Percentiles rank a stretch among this genome's conserved stretches.
These are phyloP conservation scores for Drosophila prosaltans DNA, from an alignment of 1,140 invertebrate species.

Conservation along the genomic window DNA sequence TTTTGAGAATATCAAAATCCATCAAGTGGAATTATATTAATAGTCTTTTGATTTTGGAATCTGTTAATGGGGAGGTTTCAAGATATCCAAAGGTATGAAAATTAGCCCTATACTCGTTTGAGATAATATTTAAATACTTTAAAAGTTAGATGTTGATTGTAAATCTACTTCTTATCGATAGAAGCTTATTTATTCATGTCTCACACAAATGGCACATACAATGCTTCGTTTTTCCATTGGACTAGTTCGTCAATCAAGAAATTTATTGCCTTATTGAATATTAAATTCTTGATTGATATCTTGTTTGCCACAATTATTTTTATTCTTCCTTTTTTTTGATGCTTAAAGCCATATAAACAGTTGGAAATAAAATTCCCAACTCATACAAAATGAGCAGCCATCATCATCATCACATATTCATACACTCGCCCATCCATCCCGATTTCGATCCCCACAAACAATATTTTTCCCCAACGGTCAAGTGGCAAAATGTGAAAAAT, in stretches of 20 bases:
- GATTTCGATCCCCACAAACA: background rate
- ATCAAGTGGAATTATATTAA: too few relatives aligned
- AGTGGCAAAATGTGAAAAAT: constrained; percentile 41
- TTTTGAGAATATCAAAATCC: too few relatives aligned
- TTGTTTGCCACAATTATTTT: constrained; percentile 62
- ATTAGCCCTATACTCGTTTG: too few relatives aligned
- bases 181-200: too few relatives aligned
- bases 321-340: constrained; percentile 5
- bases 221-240: too few relatives aligned
- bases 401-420: constrained; percentile 4
- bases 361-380: constrained; percentile 6
- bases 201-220: too few relatives aligned
- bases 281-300: constrained; percentile 71
- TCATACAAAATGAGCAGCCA: constrained; percentile 51
- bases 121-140: too few relatives aligned
- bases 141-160: too few relatives aligned
- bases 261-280: constrained; percentile 13
- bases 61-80: too few relatives aligned
- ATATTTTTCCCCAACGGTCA: constrained; percentile 3
- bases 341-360: constrained; percentile 61
- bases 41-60: too few relatives aligned
- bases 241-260: background rate
- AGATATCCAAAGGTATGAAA: too few relatives aligned
- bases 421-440: background rate
- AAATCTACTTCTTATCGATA: too few relatives aligned